Base-by-base conservation (phyloP, 2,888 invertebrate genomes). In the Drosophila aldrichi region DNA sequence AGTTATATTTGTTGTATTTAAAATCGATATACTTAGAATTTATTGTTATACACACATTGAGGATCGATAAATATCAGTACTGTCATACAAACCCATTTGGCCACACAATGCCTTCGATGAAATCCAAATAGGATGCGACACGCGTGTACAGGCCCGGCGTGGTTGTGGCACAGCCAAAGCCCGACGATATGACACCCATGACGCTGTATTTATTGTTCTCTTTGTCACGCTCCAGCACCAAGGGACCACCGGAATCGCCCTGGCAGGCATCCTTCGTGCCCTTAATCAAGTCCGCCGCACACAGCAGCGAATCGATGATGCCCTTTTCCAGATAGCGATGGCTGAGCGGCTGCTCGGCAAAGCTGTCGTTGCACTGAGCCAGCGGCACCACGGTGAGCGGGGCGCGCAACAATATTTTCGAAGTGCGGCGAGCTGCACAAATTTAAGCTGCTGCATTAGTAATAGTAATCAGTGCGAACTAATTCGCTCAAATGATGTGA, bases 231-330 rank as follows among this genome's bases (percentile, higher is more conserved):
- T 89, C 79, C 4, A 83, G 54, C 48, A 89, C 81, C 41, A 92
- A 63, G 1, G 92, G 92, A 0, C 92, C 92, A 2, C 92, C 92
- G 0, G 92, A 92, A 55, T 92, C 92, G 2, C 92, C 92, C 51
- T 82, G 75, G 40, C 92, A 92, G 10, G 92, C 88, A 64, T 92
- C 92, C n/a, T 69, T 72, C 60, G 71, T 82, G 4, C 55, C 55
- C 0, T 12, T 7, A 8, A 43, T 71, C 0, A 49, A 70, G 32
- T 91, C 92, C 0, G 70, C 74, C 5, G 91, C 91, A 62, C 91
- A 91, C 10, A 91, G 7, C 56, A 87, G 77, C 1, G 82, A 63
- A 1, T 67, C 48, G 16, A 68, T 74, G 12, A 91, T 67, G 20
- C 92, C 92, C 0, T 70, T 16, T 9, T 74, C 46, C 5, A 91